Percentiles rank a stretch among this genome's conserved stretches.
Evolutionary conservation across 2,113 vertebrate genomes (phyloP).

Genomic region (Amblyornis subalaris): DNA sequence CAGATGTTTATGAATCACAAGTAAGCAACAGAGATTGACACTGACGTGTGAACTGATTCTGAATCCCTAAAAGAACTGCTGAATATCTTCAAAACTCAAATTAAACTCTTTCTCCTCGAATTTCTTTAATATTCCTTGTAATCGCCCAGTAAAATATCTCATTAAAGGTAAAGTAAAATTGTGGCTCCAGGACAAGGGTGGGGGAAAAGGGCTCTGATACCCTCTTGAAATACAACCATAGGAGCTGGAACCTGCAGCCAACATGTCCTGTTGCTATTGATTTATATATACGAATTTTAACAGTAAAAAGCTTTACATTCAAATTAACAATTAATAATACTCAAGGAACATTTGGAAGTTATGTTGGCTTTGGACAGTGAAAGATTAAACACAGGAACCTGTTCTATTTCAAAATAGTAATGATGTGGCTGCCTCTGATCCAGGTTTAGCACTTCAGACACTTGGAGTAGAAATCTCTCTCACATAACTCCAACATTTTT

Average conservation of each 20-base stretch:
- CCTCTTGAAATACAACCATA: neutral
- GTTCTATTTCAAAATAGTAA: neutral
- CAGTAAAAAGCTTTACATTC: neutral
- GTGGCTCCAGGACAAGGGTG: neutral
- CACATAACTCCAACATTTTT: neutral
- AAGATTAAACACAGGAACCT: neutral
- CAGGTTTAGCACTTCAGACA: neutral
- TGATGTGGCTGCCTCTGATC: neutral
- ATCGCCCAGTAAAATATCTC: neutral
- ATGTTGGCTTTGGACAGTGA: neutral
- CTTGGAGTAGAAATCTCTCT: neutral
- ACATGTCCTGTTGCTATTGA: neutral
- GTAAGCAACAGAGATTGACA: neutral
- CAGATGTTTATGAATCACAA: constrained; percentile 26
- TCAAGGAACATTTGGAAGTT: neutral
- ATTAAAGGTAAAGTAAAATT: neutral
- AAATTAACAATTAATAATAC: neutral
- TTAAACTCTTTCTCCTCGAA: neutral
- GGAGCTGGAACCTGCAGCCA: neutral
- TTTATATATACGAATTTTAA: neutral
- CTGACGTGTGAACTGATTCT: neutral
- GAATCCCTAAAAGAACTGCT: neutral
- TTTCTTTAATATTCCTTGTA: neutral
- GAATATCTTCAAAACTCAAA: neutral
- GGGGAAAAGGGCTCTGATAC: neutral